Evolutionary conservation across 2,888 invertebrate species (phyloP).

Genomic region (Caenorhabditis sp.): DNA sequence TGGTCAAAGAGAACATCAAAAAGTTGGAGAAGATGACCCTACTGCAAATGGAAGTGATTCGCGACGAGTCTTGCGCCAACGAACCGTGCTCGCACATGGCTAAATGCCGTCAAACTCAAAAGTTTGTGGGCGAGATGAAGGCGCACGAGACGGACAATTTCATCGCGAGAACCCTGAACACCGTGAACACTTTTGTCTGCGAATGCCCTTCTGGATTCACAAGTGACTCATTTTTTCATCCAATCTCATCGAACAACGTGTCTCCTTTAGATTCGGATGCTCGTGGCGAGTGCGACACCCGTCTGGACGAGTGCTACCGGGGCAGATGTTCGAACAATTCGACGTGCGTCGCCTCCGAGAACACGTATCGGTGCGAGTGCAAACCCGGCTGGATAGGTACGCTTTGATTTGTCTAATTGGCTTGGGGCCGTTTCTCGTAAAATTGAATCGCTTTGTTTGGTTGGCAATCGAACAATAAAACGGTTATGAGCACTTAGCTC

Average conservation of each 20-base stretch:
- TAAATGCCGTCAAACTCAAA: constrained; percentile 73
- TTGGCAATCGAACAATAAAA: constrained; percentile 47
- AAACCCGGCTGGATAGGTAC: constrained; percentile 71
- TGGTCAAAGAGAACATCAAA: constrained; percentile 59
- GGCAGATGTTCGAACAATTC: constrained; percentile 74
- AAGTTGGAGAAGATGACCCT: constrained; percentile 66
- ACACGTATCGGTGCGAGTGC: constrained; percentile 74
- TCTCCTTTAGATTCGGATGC: constrained; percentile 62
- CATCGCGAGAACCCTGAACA: constrained; percentile 71
- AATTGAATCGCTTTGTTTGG: constrained; percentile 15
- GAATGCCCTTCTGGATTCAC: constrained; percentile 78
- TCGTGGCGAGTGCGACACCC: constrained; percentile 72
- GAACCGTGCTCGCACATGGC: constrained; percentile 78
- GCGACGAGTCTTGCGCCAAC: constrained; percentile 71
- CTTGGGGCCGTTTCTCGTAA: constrained; percentile 36
- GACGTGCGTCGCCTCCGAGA: constrained; percentile 73
- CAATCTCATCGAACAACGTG: not conserved
- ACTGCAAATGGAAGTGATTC: constrained; percentile 62
- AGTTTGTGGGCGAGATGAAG: constrained; percentile 68
- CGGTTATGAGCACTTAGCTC: constrained; percentile 40
- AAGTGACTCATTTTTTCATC: constrained; percentile 61
- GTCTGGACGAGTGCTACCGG: constrained; percentile 74
- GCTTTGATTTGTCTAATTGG: constrained; percentile 52
- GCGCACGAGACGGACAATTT: constrained; percentile 76
- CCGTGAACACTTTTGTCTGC: constrained; percentile 74